Base-by-base conservation (phyloP, 2,113 vertebrate species). In the Anoplopoma fimbria region DNA sequence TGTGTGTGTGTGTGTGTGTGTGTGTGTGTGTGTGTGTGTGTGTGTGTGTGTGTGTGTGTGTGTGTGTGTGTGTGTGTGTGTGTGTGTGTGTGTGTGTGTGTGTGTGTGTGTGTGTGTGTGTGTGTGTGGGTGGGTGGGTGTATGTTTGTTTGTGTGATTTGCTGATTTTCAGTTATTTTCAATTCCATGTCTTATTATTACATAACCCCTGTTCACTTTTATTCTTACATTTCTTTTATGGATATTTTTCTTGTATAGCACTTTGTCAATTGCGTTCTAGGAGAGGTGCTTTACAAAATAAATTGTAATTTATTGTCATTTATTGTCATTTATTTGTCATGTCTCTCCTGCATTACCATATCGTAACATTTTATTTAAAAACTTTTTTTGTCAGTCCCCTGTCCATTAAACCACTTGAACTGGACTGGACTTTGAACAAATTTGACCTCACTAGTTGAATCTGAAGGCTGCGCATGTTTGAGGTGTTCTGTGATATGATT, bases 51-150 rank as follows among this genome's bases (percentile, higher is more conserved):
- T 69, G 38, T 63, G 77, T 86, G 58, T 62, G 45, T 57, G 45
- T 69, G 67, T 64, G n/a, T n/a, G 33, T 51, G 15, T 3, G 25
- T 65, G 47, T 71, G 45, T 27, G n/a, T 57, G 25, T 57, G 25
- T 57, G 55, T 70, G 23, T 64, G 51, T 53, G 31, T 81, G 38
- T 36, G 3, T 34, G 17, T 1, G 31, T 49, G 17, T 45, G 42
- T 45, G 57, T 40, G 25, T 77, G 49, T 57, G 42, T 69, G 38
- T 63, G 77, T 86, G 58, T 62, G 45, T 57, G 45, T 69, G 67
- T 64, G n/a, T n/a, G 33, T 51, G 15, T 3, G 25, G 61, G 47
- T 71, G 45, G 13, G n/a, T 57, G 25, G 27, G 25, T 57, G 55
- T 70, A 17, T 64, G 51, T 53, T 23, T 81, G 38, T 36, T 2